Percentiles rank a stretch among this genome's conserved stretches.
These are phyloP conservation scores for Eleginops maclovinus DNA, from an alignment of 2,113 vertebrate species.

Conservation along the genomic window DNA sequence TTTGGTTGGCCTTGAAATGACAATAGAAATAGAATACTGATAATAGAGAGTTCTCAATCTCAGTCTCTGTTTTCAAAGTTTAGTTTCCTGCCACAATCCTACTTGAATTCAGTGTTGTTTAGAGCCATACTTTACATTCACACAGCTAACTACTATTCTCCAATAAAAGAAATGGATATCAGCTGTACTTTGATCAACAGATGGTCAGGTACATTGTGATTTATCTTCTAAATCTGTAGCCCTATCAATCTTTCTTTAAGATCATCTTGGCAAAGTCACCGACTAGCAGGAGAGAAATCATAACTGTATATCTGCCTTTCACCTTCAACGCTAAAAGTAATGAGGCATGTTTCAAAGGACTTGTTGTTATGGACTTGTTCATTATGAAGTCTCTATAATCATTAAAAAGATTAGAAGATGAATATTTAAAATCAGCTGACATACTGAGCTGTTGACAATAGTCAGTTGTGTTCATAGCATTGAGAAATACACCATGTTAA, in stretches of 20 bases:
- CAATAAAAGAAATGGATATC: not conserved
- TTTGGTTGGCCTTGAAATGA: no score
- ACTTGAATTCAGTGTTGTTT: not conserved
- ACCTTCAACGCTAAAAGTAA: not conserved
- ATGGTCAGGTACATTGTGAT: not conserved
- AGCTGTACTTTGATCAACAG: not conserved
- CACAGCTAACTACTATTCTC: not conserved
- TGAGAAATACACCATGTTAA: not conserved
- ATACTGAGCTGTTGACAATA: no score
- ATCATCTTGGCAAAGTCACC: not conserved
- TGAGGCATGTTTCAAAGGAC: constrained; percentile 5
- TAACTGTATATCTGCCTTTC: not conserved
- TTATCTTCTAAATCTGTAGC: not conserved
- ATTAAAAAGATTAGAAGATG: not conserved
- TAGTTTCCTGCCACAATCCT: not conserved
- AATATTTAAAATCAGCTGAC: not conserved
- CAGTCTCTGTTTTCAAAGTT: not conserved
- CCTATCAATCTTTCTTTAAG: not conserved
- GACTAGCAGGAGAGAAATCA: constrained; percentile 1
- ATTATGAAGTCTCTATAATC: not conserved
- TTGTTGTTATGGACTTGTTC: no score
- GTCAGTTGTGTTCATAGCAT: no score
- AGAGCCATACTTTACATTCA: not conserved
- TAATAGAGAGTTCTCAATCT: not conserved
- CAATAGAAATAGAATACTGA: not conserved